A percentile compares a stretch with the other conserved stretches of the same genome.
phyloP scores from a whole-genome alignment of 2,113 vertebrate species.

The Perca flavescens region DNA sequence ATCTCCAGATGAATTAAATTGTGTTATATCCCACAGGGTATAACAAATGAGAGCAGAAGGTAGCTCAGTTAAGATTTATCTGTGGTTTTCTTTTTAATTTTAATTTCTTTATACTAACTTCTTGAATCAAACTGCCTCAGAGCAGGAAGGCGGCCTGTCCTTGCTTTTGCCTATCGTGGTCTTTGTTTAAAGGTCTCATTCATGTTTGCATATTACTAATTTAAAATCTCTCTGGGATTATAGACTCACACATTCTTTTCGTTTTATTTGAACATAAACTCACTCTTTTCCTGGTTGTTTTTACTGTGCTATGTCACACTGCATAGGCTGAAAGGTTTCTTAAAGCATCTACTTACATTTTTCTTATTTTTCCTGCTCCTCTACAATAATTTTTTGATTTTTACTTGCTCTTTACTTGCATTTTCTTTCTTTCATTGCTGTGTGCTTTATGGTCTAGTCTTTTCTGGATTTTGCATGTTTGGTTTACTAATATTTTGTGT shows the following conservation, averaged over 20 bases:
- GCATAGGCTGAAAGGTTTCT: not conserved
- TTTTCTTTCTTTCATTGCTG: constrained; percentile 6
- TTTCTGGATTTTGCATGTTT: constrained; percentile 32
- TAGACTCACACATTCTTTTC: constrained; percentile 3
- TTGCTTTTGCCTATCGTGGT: constrained; percentile 44
- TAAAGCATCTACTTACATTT: not conserved
- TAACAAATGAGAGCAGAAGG: not conserved
- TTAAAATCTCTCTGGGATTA: constrained; percentile 5
- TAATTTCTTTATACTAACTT: constrained; percentile 51
- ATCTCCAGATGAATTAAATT: constrained; percentile 14
- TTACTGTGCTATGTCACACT: not conserved
- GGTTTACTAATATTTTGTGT: not conserved
- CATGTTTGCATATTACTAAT: constrained; percentile 30
- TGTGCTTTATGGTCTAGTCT: not conserved
- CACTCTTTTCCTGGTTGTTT: not conserved
- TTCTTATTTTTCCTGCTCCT: not conserved
- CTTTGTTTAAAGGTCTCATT: constrained; percentile 29
- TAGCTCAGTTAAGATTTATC: constrained; percentile 22
- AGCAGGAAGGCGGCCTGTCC: not conserved
- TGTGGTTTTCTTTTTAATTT: constrained; percentile 5
- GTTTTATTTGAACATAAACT: constrained; percentile 14
- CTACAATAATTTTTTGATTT: not conserved
- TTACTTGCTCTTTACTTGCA: not conserved
- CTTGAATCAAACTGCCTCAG: constrained; percentile 32
- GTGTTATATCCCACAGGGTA: not conserved